A percentile compares a stretch with the other conserved stretches of the same genome.
phyloP scores from a whole-genome alignment of 1,140 invertebrate species.

The Euschistus heros region DNA sequence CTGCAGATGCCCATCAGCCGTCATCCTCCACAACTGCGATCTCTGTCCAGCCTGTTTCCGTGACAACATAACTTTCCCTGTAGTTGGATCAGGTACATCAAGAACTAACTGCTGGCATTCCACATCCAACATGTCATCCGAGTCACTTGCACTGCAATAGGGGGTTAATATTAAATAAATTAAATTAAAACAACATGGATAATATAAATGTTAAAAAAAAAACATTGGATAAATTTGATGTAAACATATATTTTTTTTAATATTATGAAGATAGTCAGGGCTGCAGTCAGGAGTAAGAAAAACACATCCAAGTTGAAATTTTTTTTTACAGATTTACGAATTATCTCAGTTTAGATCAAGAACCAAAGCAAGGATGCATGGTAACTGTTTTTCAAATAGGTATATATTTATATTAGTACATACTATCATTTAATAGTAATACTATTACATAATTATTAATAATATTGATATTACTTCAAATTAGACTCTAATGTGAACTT shows the following conservation, averaged over 20 bases:
- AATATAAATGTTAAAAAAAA: conserved; percentile 17
- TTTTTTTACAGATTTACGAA: too few relatives aligned
- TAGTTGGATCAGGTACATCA: conserved; percentile 55
- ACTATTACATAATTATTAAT: too few relatives aligned
- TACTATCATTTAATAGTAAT: too few relatives aligned
- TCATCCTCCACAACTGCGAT: conserved; percentile 92
- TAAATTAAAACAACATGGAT: not conserved
- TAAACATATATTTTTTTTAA: too few relatives aligned
- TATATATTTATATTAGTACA: too few relatives aligned
- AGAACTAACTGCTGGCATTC: conserved; percentile 62
- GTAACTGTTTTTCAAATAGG: too few relatives aligned
- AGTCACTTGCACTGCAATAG: conserved; percentile 30
- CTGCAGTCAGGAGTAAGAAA: too few relatives aligned
- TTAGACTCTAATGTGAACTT: too few relatives aligned
- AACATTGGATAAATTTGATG: not conserved
- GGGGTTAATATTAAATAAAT: not conserved
- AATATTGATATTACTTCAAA: too few relatives aligned
- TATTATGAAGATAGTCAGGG: not conserved
- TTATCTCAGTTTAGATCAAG: too few relatives aligned
- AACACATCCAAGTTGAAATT: too few relatives aligned
- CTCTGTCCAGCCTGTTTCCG: conserved; percentile 76
- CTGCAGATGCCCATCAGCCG: conserved; percentile 72
- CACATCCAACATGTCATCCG: conserved; percentile 43
- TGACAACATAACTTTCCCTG: conserved; percentile 59
- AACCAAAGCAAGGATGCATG: too few relatives aligned